These are phyloP conservation scores for Apamea monoglypha DNA, from an alignment of 2,888 invertebrate species.

Conservation along the genomic window DNA sequence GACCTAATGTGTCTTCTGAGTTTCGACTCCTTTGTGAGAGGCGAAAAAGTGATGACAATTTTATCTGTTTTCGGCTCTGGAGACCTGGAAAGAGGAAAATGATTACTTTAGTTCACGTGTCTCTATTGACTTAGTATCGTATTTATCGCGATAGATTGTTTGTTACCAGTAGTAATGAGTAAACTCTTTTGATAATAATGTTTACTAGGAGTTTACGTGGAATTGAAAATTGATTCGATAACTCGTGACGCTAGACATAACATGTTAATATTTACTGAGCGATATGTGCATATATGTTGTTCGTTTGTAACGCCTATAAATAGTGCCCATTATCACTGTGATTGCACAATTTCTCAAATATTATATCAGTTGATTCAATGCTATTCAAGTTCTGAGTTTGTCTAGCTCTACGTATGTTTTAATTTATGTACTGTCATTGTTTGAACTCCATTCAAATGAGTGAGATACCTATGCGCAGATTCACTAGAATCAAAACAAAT, in stretches of 20 bases:
- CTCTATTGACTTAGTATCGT: constrained; percentile 17
- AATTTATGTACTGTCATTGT: constrained; percentile 34
- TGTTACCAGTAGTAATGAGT: constrained; percentile 34
- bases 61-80: constrained; percentile 76
- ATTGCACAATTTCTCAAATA: constrained; percentile 45
- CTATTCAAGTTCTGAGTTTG: constrained; percentile 14
- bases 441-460: constrained; percentile 30
- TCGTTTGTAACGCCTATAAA: constrained; percentile 51
- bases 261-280: constrained; percentile 47
- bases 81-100: constrained; percentile 80
- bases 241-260: constrained; percentile 46
- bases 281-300: constrained; percentile 17
- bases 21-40: constrained; percentile 85
- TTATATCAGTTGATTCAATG: constrained; percentile 19
- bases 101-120: constrained; percentile 5
- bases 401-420: constrained; percentile 28
- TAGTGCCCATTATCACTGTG: constrained; percentile 43
- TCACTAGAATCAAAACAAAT: constrained; percentile 51
- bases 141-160: constrained; percentile 32
- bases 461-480: constrained; percentile 20
- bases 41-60: constrained; percentile 76
- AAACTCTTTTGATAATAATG: constrained; percentile 54
- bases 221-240: constrained; percentile 53
- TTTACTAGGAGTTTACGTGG: constrained; percentile 49
- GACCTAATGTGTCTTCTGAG: constrained; percentile 85